phyloP scores from a whole-genome alignment of 2,888 invertebrate genomes.

The Euzophera pinguis region DNA sequence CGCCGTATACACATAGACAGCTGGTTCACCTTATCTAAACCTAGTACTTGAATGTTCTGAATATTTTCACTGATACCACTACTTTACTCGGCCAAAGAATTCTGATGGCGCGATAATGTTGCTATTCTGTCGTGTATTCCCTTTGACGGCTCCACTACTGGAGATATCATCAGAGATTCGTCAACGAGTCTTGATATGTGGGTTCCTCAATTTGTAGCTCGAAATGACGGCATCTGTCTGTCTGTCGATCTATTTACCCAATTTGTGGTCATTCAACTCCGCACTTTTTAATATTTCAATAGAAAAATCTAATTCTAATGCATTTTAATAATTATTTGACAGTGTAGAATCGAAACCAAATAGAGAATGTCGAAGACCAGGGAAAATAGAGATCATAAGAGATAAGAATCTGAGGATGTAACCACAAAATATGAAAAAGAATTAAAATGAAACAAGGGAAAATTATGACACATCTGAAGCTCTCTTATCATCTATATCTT shows the following conservation, averaged over 20 bases:
- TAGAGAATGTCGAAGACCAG: too few relatives aligned
- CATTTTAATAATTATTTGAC: too few relatives aligned
- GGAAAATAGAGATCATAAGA: too few relatives aligned
- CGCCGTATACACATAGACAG: too few relatives aligned
- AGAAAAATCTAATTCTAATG: too few relatives aligned
- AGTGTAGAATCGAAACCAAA: too few relatives aligned
- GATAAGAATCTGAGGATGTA: too few relatives aligned
- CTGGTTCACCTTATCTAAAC: background rate
- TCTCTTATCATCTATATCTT: too few relatives aligned
- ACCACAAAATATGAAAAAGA: too few relatives aligned
- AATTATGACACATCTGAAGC: too few relatives aligned
- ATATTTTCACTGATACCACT: conserved; percentile 2
- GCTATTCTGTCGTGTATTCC: background rate
- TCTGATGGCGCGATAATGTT: background rate
- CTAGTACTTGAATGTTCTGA: background rate
- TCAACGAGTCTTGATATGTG: conserved; percentile 59
- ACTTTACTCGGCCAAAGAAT: background rate
- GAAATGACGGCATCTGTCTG: conserved; percentile 49
- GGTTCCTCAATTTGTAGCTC: conserved; percentile 68
- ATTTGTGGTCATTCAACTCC: conserved; percentile 56
- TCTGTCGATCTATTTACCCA: conserved; percentile 65
- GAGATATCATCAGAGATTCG: conserved; percentile 63
- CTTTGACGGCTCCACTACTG: conserved; percentile 29
- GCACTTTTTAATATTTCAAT: background rate
- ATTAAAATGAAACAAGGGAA: too few relatives aligned